Evolutionary conservation across 1,140 invertebrate genomes (phyloP).

Genomic region (Caenorhabditis tropicalis): DNA sequence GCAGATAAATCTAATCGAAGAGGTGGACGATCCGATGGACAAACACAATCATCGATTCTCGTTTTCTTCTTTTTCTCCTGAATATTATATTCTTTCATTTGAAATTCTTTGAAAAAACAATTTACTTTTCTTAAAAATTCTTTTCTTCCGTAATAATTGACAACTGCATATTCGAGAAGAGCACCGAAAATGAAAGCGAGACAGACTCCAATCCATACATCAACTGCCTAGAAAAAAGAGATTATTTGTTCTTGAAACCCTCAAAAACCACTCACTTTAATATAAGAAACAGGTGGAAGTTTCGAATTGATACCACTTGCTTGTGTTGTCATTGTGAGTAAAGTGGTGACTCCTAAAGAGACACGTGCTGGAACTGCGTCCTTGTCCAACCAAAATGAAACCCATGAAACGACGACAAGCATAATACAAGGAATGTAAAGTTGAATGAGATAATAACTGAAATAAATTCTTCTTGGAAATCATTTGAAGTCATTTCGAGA

Average conservation of each 20-base stretch:
- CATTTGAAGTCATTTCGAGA: background rate
- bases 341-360: constrained; percentile 92
- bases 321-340: constrained; percentile 85
- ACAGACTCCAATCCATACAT: constrained; percentile 96
- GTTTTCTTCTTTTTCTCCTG: constrained; percentile 53
- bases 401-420: constrained; percentile 89
- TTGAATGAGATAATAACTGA: constrained; percentile 96
- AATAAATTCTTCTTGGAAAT: constrained; percentile 73
- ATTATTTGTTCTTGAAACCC: background rate
- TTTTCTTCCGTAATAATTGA: constrained; percentile 92
- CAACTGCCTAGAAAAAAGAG: constrained; percentile 78
- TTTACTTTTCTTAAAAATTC: constrained; percentile 75
- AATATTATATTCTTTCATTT: background rate
- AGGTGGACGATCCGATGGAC: constrained; percentile 42
- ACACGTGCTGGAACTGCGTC: constrained; percentile 92
- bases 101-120: background rate
- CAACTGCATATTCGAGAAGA: constrained; percentile 92
- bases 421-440: constrained; percentile 72
- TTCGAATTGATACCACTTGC: constrained; percentile 95
- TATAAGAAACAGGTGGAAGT: constrained; percentile 92
- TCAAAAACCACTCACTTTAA: constrained; percentile 76
- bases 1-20: constrained; percentile 50
- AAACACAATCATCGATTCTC: constrained; percentile 53
- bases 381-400: constrained; percentile 92
- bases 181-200: constrained; percentile 94